phyloP scores from a whole-genome alignment of 2,888 invertebrate genomes.

The Aethes cnicana region DNA sequence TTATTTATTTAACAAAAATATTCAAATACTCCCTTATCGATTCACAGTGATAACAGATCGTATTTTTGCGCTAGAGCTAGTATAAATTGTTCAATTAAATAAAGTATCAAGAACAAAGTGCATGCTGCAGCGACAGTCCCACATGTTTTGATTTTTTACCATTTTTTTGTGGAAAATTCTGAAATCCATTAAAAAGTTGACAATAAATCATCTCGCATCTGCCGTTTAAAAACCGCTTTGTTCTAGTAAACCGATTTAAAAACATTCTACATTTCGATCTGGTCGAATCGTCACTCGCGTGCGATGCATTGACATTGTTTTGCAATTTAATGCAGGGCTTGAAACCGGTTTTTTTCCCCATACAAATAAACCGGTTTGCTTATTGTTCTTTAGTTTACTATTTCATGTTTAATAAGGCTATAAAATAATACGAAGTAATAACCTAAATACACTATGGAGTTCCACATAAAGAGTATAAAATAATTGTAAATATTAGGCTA shows the following conservation, averaged over 20 bases:
- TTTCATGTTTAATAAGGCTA: no score
- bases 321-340: slow-evolving; percentile 18
- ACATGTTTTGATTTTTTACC: slow-evolving; percentile 65
- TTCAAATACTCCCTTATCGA: no score
- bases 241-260: slow-evolving; percentile 46
- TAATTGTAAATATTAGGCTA: no score
- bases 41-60: no score
- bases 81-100: neutral
- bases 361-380: no score
- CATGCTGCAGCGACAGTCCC: slow-evolving; percentile 61
- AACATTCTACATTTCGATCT: slow-evolving; percentile 40
- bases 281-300: slow-evolving; percentile 47
- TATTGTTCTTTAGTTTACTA: slow-evolving; percentile 20
- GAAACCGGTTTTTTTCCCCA: no score
- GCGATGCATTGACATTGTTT: slow-evolving; percentile 30
- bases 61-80: no score
- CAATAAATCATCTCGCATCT: slow-evolving; percentile 77
- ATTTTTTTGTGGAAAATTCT: slow-evolving; percentile 61
- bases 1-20: no score
- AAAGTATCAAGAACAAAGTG: slow-evolving; percentile 46
- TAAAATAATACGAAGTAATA: no score
- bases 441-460: no score
- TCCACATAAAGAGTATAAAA: no score
- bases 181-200: slow-evolving; percentile 74
- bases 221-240: slow-evolving; percentile 53